These are phyloP conservation scores for Tuta absoluta DNA, from an alignment of 2,888 invertebrate species.

Conservation along the genomic window DNA sequence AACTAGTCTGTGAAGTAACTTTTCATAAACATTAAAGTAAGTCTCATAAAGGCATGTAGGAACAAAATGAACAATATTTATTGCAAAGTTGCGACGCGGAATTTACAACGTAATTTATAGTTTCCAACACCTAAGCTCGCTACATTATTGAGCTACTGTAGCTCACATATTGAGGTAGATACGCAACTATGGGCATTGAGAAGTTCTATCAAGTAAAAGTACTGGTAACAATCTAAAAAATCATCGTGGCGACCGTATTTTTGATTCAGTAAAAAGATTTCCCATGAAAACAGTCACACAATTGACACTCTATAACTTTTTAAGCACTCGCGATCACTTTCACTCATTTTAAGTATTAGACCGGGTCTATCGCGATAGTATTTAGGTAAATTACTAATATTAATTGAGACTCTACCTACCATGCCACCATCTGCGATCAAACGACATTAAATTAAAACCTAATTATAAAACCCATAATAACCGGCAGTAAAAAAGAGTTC, in stretches of 20 bases:
- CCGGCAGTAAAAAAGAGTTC: too few species aligned
- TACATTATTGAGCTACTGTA: constrained; percentile 1
- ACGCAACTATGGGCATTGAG: not conserved
- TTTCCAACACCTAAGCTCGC: constrained; percentile 61
- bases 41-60: constrained; percentile 46
- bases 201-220: constrained; percentile 3
- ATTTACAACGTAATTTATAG: constrained; percentile 75
- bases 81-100: constrained; percentile 62
- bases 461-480: too few species aligned
- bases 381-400: too few species aligned
- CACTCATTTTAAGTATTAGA: too few species aligned
- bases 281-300: not conserved
- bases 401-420: too few species aligned
- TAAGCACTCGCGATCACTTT: too few species aligned
- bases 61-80: constrained; percentile 77
- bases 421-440: too few species aligned
- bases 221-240: not conserved
- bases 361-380: too few species aligned
- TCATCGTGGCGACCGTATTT: not conserved
- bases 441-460: too few species aligned
- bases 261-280: not conserved
- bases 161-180: constrained; percentile 26
- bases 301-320: too few species aligned
- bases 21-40: not conserved
- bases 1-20: not conserved